Conservation (phyloP, 2,888 invertebrate genomes). For the Cosmopolites sordidus region DNA sequence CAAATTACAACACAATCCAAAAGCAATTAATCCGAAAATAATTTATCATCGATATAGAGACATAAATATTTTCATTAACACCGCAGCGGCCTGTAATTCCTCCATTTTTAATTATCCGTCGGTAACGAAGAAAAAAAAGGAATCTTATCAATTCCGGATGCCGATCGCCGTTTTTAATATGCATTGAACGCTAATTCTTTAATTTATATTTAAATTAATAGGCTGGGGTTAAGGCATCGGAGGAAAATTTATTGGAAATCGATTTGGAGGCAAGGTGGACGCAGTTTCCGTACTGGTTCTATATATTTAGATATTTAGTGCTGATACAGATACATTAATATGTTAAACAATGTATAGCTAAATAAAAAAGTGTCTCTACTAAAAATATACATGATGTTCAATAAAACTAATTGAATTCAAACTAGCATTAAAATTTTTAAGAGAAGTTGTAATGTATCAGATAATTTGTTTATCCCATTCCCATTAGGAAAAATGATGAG, state of each 20-base stretch:
- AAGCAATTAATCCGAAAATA: slow-evolving; percentile 13
- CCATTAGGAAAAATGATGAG: too few species aligned
- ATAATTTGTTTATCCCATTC: too few species aligned
- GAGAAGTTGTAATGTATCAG: too few species aligned
- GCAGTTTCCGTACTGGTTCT: too few species aligned
- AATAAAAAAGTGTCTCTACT: too few species aligned
- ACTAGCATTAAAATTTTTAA: too few species aligned
- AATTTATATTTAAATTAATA: slow-evolving; percentile 27
- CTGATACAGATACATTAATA: too few species aligned
- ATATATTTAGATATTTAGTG: too few species aligned
- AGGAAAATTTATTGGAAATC: background rate
- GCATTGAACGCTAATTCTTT: slow-evolving; percentile 26
- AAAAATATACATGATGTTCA: too few species aligned
- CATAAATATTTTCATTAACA: slow-evolving; percentile 25
- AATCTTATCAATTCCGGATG: slow-evolving; percentile 22
- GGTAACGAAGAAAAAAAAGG: slow-evolving; percentile 4
- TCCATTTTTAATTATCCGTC: slow-evolving; percentile 13
- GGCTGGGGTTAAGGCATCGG: background rate
- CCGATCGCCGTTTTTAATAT: slow-evolving; percentile 22
- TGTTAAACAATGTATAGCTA: too few species aligned
- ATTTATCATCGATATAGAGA: slow-evolving; percentile 19
- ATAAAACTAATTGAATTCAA: too few species aligned
- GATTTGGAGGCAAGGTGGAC: background rate
- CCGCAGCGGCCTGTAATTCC: slow-evolving; percentile 20
- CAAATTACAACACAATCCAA: slow-evolving; percentile 9